A percentile compares a stretch with the other conserved stretches of the same genome.
phyloP scores from a whole-genome alignment of 2,888 invertebrate genomes.

The Melanophora roralis region DNA sequence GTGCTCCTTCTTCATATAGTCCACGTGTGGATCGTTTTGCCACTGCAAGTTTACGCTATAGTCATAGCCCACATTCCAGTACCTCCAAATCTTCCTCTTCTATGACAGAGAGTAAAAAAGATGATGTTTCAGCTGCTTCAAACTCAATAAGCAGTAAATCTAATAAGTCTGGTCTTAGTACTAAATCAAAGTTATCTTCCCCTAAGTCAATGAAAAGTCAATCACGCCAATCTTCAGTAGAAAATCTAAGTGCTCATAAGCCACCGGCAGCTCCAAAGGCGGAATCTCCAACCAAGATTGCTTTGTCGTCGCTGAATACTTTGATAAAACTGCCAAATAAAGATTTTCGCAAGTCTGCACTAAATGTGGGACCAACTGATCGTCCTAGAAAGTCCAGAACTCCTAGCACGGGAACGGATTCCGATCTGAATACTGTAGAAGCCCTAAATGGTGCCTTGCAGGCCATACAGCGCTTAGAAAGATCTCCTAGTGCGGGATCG shows the following conservation, averaged over 20 bases:
- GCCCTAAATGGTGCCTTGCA: constrained; percentile 62
- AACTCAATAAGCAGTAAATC: constrained; percentile 23
- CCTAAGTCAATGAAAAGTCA: constrained; percentile 71
- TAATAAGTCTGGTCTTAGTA: constrained; percentile 25
- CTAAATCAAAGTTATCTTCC: constrained; percentile 73
- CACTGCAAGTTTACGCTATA: constrained; percentile 70
- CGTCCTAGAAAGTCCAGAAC: constrained; percentile 76
- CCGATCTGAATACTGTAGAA: constrained; percentile 66
- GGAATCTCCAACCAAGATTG: constrained; percentile 75
- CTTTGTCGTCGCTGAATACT: constrained; percentile 76
- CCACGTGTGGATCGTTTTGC: constrained; percentile 76
- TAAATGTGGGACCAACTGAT: constrained; percentile 81
- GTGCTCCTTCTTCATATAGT: constrained; percentile 76
- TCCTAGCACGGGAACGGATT: constrained; percentile 75
- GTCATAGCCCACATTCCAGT: constrained; percentile 69
- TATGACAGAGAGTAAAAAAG: constrained; percentile 61
- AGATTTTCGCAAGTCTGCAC: constrained; percentile 85
- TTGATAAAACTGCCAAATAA: constrained; percentile 81
- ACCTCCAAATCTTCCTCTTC: constrained; percentile 62
- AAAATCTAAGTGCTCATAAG: constrained; percentile 70
- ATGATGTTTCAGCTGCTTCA: constrained; percentile 41
- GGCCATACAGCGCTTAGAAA: constrained; percentile 68
- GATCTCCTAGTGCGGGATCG: constrained; percentile 78
- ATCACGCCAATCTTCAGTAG: constrained; percentile 73
- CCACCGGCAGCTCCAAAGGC: constrained; percentile 70